Percentiles rank a stretch among this genome's conserved stretches.
These are phyloP conservation scores for Brachyrhaphis roseni DNA, from an alignment of 2,797 vertebrate species.

Conservation along the genomic window DNA sequence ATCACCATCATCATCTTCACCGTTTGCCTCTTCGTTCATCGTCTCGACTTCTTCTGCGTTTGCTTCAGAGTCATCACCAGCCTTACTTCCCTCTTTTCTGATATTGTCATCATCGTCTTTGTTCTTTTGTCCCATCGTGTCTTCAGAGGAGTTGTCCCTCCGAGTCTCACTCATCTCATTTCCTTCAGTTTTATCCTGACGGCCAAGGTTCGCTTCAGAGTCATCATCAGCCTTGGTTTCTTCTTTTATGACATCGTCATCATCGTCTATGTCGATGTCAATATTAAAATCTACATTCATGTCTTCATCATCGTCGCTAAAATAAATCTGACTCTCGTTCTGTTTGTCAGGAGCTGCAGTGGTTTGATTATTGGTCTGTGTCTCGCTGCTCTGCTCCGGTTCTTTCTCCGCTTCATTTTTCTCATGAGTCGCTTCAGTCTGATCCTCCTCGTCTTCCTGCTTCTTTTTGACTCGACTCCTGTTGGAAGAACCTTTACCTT, in stretches of 20 bases:
- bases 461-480: not conserved
- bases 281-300: slow-evolving; percentile 55
- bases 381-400: not conserved
- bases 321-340: not conserved
- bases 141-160: not conserved
- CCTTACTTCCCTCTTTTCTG: not conserved
- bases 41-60: not conserved
- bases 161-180: not conserved
- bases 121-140: not conserved
- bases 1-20: not conserved
- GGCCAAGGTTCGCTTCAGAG: not conserved
- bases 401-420: not conserved
- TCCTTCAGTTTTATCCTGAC: not conserved
- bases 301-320: slow-evolving; percentile 38
- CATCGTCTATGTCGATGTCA: slow-evolving; percentile 28
- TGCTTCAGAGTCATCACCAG: too few relatives aligned
- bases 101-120: not conserved
- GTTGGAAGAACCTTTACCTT: not conserved
- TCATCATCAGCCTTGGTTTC: not conserved
- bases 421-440: not conserved
- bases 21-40: not conserved
- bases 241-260: slow-evolving; percentile 11
- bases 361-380: not conserved
- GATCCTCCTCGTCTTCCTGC: not conserved
- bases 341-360: not conserved